Conservation (phyloP, 2,888 invertebrate species). For the Microplitis manilae region DNA sequence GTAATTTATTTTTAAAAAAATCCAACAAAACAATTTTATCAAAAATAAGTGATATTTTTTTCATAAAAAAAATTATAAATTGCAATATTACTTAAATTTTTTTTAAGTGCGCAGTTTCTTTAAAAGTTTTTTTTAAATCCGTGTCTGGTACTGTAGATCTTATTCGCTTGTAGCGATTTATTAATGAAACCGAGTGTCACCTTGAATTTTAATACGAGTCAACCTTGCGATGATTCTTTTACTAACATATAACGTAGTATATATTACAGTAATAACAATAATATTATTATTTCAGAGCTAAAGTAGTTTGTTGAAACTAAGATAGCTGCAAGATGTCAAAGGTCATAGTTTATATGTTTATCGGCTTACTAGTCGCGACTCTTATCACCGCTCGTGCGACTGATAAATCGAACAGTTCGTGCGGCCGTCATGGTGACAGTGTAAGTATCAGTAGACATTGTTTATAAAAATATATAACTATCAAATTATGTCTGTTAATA, state of each 20-base stretch:
- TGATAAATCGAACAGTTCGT: constrained; percentile 38
- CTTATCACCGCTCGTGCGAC: constrained; percentile 55
- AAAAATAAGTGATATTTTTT: too few relatives aligned
- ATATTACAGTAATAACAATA: not conserved
- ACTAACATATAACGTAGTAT: not conserved
- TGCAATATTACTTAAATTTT: too few relatives aligned
- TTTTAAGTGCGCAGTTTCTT: too few relatives aligned
- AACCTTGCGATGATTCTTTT: not conserved
- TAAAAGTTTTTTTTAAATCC: not conserved
- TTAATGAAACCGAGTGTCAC: not conserved
- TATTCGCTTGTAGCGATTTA: not conserved
- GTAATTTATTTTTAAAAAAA: too few relatives aligned
- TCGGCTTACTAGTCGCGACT: constrained; percentile 54
- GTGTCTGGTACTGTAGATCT: not conserved
- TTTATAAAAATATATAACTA: too few relatives aligned
- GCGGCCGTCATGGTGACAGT: not conserved
- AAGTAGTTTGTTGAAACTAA: not conserved
- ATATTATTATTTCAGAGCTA: not conserved
- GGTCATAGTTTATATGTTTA: constrained; percentile 52
- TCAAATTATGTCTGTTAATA: too few relatives aligned
- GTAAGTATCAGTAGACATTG: not conserved
- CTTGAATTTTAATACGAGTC: not conserved
- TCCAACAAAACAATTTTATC: too few relatives aligned
- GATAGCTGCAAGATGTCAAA: constrained; percentile 55
- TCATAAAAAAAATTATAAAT: too few relatives aligned